Percentiles rank a stretch among this genome's conserved stretches.
Conservation (phyloP, 2,113 vertebrate species). For the Neolamprologus devosi region DNA sequence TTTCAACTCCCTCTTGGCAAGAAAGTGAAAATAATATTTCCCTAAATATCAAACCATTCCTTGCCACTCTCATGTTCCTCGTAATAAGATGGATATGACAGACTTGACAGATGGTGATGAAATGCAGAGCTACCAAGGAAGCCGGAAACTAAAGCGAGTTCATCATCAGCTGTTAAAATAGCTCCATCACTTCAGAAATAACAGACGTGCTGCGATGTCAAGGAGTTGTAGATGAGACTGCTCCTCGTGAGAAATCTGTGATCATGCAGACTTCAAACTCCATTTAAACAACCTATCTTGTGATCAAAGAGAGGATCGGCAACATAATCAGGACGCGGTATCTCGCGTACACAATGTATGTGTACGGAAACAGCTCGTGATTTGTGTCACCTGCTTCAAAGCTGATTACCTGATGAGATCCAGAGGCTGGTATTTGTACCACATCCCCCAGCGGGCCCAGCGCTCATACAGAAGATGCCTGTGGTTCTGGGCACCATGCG, state of each 20-base stretch:
- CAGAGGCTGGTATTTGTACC: constrained; percentile 97
- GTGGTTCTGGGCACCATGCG: constrained; percentile 92
- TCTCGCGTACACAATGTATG: neutral
- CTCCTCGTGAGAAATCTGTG: neutral
- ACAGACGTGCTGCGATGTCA: neutral
- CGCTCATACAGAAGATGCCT: constrained; percentile 93
- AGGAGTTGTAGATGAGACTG: neutral
- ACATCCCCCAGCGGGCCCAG: constrained; percentile 98
- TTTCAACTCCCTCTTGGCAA: neutral
- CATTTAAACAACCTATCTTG: neutral
- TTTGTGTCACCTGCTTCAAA: neutral
- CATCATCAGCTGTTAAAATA: neutral
- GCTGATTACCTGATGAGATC: constrained; percentile 90
- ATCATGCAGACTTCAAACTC: neutral
- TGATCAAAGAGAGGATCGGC: neutral
- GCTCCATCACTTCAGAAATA: neutral
- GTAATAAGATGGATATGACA: neutral
- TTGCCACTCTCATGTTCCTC: neutral
- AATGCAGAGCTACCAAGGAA: neutral
- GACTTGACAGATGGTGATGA: neutral
- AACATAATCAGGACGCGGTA: neutral
- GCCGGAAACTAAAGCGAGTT: neutral
- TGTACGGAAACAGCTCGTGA: neutral
- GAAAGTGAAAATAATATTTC: neutral
- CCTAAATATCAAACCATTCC: neutral